Evolutionary conservation across 2,888 invertebrate genomes (phyloP).

Genomic region (Antitype chi): DNA sequence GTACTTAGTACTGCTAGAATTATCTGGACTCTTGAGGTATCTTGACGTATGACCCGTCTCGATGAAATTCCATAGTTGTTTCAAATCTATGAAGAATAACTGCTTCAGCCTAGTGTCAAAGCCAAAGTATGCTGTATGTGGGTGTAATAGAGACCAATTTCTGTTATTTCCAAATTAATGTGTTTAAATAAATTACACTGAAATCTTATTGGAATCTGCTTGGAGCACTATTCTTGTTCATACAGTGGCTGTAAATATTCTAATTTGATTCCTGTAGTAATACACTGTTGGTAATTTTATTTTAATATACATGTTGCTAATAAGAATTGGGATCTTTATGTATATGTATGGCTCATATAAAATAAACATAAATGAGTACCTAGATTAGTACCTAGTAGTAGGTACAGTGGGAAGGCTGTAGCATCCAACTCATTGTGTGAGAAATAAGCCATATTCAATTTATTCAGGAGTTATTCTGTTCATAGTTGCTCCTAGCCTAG

Average conservation of each 20-base stretch:
- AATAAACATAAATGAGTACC: not conserved
- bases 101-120: conserved; percentile 56
- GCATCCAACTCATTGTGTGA: not conserved
- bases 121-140: conserved; percentile 63
- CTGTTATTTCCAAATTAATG: conserved; percentile 66
- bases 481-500: not conserved
- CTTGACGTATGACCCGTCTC: not conserved
- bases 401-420: not conserved
- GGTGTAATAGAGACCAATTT: conserved; percentile 68
- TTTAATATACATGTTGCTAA: not conserved
- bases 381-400: not conserved
- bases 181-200: conserved; percentile 41
- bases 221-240: not conserved
- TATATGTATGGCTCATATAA: not conserved
- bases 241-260: conserved; percentile 39
- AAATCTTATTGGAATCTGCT: conserved; percentile 56
- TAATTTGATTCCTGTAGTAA: conserved; percentile 71
- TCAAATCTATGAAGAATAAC: conserved; percentile 8
- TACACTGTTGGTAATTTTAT: not conserved
- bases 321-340: not conserved
- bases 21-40: not conserved
- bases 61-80: not conserved
- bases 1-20: not conserved
- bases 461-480: not conserved
- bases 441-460: not conserved